A percentile compares a stretch with the other conserved stretches of the same genome.
phyloP scores from a whole-genome alignment of 2,113 vertebrate species.

The Rhinichthys klamathensis region DNA sequence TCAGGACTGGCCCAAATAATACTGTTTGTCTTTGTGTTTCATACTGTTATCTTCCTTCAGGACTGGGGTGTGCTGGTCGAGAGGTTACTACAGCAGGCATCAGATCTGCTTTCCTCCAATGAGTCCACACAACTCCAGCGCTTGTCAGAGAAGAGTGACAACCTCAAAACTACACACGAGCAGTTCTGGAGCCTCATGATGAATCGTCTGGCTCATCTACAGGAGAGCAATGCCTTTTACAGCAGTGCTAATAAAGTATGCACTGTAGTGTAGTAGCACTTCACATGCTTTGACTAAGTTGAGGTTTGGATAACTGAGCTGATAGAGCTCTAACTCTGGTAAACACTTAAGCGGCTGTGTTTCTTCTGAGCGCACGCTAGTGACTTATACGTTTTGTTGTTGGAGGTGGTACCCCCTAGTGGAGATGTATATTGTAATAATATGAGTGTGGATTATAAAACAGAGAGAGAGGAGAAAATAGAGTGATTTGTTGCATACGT shows the following conservation, averaged over 20 bases:
- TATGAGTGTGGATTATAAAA: background rate
- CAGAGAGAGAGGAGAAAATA: too few relatives aligned
- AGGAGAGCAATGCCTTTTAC: conserved; percentile 82
- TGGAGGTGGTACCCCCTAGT: conserved; percentile 46
- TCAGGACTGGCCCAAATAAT: too few relatives aligned
- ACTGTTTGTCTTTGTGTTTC: background rate
- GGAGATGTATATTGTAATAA: conserved; percentile 5
- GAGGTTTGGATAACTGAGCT: background rate
- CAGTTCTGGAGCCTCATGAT: conserved; percentile 73
- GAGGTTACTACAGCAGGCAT: conserved; percentile 72
- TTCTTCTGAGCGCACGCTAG: background rate
- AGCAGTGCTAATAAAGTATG: conserved; percentile 78
- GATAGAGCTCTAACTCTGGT: background rate
- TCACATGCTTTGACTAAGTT: background rate
- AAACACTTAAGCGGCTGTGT: background rate
- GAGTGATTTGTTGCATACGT: background rate
- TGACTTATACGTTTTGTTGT: background rate
- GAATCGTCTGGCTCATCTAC: conserved; percentile 70
- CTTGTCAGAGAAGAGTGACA: conserved; percentile 73
- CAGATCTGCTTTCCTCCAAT: conserved; percentile 56
- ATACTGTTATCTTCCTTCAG: conserved; percentile 61
- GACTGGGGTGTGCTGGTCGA: conserved; percentile 74
- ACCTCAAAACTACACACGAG: conserved; percentile 71
- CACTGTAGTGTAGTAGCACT: conserved; percentile 47
- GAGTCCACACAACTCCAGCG: conserved; percentile 72